A percentile compares a stretch with the other conserved stretches of the same genome.
phyloP scores from a whole-genome alignment of 2,888 invertebrate species.

The Quadroppia sp. region DNA sequence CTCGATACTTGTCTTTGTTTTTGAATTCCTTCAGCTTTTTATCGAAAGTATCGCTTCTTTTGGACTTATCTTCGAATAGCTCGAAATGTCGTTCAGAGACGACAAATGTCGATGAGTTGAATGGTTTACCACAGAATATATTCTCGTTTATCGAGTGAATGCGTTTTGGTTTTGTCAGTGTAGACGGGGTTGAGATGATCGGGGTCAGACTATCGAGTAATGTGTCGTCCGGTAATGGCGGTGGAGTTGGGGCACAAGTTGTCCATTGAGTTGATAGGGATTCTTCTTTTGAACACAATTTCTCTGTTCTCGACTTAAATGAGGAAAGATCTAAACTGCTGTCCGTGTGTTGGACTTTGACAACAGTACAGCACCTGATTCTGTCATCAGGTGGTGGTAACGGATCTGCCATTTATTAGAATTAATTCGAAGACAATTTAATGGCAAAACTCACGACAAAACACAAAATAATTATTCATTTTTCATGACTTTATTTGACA shows the following conservation, averaged over 20 bases:
- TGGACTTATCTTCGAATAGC: neutral
- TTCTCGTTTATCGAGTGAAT: neutral
- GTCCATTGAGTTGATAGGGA: neutral
- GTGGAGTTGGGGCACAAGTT: slow-evolving; percentile 16
- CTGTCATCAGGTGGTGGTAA: neutral
- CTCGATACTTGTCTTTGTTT: neutral
- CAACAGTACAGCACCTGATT: neutral
- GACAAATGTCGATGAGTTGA: neutral
- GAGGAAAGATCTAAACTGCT: neutral
- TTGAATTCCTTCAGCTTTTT: neutral
- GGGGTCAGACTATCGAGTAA: neutral
- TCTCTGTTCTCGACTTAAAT: neutral
- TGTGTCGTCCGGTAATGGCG: slow-evolving; percentile 21
- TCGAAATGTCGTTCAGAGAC: neutral
- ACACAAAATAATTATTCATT: neutral
- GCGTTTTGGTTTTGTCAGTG: neutral
- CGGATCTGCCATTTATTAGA: neutral
- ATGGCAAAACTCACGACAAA: neutral
- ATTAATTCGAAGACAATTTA: neutral
- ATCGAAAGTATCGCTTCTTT: slow-evolving; percentile 1
- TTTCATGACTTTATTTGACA: too few species aligned
- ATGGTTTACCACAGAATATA: neutral
- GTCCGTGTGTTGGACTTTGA: neutral
- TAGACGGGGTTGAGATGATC: neutral
- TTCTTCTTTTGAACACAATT: neutral